phyloP scores from a whole-genome alignment of 2,888 invertebrate genomes.

The Drymonia ruficornis region DNA sequence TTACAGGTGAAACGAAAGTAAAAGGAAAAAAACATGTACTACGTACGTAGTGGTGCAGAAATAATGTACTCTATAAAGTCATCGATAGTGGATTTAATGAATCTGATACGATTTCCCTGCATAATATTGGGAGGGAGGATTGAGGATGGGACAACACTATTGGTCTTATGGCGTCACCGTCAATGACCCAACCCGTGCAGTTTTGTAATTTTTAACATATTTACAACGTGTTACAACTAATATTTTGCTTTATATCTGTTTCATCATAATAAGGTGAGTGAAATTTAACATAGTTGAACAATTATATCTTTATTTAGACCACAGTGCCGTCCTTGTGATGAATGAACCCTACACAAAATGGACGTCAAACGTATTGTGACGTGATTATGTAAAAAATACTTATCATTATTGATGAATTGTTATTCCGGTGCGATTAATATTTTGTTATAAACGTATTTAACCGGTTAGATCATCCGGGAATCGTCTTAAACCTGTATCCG shows the following conservation, averaged over 20 bases:
- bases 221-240: constrained; percentile 38
- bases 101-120: no score
- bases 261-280: constrained; percentile 53
- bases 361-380: constrained; percentile 78
- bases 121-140: no score
- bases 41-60: no score
- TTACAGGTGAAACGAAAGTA: no score
- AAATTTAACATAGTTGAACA: constrained; percentile 13
- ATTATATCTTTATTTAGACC: constrained; percentile 9
- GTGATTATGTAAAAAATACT: constrained; percentile 77
- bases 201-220: constrained; percentile 55
- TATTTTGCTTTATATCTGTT: constrained; percentile 36
- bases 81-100: no score
- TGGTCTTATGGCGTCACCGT: constrained; percentile 64
- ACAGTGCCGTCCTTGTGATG: constrained; percentile 35
- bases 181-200: constrained; percentile 68
- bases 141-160: no score
- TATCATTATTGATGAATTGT: constrained; percentile 27
- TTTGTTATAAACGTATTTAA: constrained; percentile 3
- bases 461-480: constrained; percentile 7
- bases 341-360: constrained; percentile 71
- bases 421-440: constrained; percentile 17
- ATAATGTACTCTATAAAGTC: no score
- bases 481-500: constrained; percentile 1
- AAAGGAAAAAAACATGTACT: no score